These are phyloP conservation scores for Scartelaos histophorus DNA, from an alignment of 2,113 vertebrate genomes.

Conservation along the genomic window DNA sequence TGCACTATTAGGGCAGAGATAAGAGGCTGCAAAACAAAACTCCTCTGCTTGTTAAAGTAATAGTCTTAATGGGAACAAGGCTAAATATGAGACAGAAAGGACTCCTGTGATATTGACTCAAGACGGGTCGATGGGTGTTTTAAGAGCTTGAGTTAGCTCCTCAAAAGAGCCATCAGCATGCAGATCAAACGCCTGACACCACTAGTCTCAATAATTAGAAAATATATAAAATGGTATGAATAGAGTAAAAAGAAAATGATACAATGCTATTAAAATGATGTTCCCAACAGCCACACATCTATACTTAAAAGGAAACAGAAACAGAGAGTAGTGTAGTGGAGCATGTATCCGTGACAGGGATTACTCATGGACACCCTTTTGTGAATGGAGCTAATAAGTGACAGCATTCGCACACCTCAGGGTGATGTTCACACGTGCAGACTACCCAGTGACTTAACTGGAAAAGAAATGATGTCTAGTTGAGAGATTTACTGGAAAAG, in stretches of 20 bases:
- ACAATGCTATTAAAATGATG: not conserved
- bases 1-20: constrained; percentile 10
- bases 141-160: constrained; percentile 27
- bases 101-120: constrained; percentile 26
- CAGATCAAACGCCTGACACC: constrained; percentile 36
- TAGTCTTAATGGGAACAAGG: constrained; percentile 28
- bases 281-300: not conserved
- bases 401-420: constrained; percentile 8
- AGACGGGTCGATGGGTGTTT: constrained; percentile 29
- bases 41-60: constrained; percentile 29
- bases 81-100: constrained; percentile 18
- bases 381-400: constrained; percentile 32
- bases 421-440: not conserved
- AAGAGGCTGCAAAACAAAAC: constrained; percentile 5
- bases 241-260: not conserved
- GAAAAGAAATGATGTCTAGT: not conserved
- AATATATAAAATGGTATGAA: not conserved
- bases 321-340: constrained; percentile 13
- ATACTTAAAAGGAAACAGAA: constrained; percentile 10
- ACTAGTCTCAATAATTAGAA: not conserved
- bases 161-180: constrained; percentile 17
- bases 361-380: constrained; percentile 40
- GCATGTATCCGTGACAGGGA: constrained; percentile 17
- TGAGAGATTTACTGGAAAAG: not conserved
- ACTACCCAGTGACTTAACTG: not conserved